Percentiles rank a stretch among this genome's conserved stretches.
Evolutionary conservation across 2,113 vertebrate genomes (phyloP).

Genomic region (Lycocorax pyrrhopterus): DNA sequence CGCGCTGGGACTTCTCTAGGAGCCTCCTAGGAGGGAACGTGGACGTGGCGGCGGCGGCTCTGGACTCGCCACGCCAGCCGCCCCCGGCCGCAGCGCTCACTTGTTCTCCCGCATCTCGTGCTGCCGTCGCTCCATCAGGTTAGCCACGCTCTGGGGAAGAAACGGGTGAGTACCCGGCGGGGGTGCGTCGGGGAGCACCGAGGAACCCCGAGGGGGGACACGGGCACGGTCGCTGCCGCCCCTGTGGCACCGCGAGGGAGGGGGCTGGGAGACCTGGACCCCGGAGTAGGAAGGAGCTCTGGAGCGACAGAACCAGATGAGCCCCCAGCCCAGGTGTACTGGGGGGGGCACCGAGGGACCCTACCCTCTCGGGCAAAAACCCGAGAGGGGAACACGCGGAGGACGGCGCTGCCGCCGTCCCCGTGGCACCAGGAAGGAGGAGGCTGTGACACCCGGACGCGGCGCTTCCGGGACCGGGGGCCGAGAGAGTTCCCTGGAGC

Average conservation of each 20-base stretch:
- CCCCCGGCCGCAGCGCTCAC: constrained; percentile 3
- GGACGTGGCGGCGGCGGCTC: accelerated
- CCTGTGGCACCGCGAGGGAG: background rate
- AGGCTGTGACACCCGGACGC: background rate
- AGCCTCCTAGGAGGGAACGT: constrained; percentile 73
- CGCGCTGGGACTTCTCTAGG: constrained; percentile 93
- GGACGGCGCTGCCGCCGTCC: background rate
- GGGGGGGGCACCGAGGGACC: background rate
- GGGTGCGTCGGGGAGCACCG: background rate
- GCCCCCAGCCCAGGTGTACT: no score
- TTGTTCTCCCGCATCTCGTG: constrained; percentile 92
- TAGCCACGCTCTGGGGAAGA: constrained; percentile 82
- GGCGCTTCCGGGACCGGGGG: background rate
- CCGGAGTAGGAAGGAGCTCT: background rate
- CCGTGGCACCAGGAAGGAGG: background rate
- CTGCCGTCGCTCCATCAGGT: constrained; percentile 88
- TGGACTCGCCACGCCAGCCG: accelerated
- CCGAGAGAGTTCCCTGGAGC: no score
- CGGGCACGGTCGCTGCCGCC: no score
- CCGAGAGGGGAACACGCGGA: background rate
- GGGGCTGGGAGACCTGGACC: background rate
- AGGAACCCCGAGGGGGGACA: no score
- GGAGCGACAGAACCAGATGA: background rate
- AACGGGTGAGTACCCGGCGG: background rate
- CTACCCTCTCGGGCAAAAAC: background rate